A percentile compares a stretch with the other conserved stretches of the same genome.
These are phyloP conservation scores for Megastigmus dorsalis DNA, from an alignment of 2,888 invertebrate species.

Conservation along the genomic window DNA sequence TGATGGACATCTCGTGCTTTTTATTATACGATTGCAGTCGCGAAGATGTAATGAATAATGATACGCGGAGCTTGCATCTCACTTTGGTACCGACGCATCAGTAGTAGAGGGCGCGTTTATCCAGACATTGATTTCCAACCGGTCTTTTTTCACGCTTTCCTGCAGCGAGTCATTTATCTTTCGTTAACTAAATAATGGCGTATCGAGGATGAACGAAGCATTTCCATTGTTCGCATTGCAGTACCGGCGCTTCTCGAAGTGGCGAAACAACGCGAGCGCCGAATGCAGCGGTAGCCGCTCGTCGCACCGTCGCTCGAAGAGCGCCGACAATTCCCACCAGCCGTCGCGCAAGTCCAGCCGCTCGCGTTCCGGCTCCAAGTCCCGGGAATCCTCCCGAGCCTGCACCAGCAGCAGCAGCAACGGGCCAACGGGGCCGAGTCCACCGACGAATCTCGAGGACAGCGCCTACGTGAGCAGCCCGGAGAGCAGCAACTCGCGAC, in stretches of 20 bases:
- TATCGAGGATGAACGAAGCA: too few relatives aligned
- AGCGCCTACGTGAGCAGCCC: constrained; percentile 88
- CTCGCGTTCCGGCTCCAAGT: constrained; percentile 3
- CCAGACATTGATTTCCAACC: too few relatives aligned
- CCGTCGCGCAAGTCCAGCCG: not conserved
- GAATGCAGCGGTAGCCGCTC: not conserved
- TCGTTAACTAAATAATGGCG: too few relatives aligned
- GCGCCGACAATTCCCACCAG: constrained; percentile 10
- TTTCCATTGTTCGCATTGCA: too few relatives aligned
- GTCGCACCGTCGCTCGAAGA: not conserved
- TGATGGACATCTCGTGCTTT: too few relatives aligned
- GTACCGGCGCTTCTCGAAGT: constrained; percentile 42
- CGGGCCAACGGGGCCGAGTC: not conserved
- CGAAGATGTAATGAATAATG: too few relatives aligned
- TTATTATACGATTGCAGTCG: too few relatives aligned
- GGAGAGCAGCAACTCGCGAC: constrained; percentile 78
- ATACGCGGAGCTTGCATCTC: too few relatives aligned
- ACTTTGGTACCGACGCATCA: too few relatives aligned
- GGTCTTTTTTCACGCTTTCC: too few relatives aligned
- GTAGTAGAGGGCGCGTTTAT: too few relatives aligned
- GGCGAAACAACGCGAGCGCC: not conserved
- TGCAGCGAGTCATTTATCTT: too few relatives aligned
- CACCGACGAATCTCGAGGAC: constrained; percentile 75
- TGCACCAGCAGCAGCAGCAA: not conserved
- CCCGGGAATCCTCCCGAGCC: not conserved